Base-by-base conservation (phyloP, 1,140 invertebrate species). In the Antheraea mylitta region DNA sequence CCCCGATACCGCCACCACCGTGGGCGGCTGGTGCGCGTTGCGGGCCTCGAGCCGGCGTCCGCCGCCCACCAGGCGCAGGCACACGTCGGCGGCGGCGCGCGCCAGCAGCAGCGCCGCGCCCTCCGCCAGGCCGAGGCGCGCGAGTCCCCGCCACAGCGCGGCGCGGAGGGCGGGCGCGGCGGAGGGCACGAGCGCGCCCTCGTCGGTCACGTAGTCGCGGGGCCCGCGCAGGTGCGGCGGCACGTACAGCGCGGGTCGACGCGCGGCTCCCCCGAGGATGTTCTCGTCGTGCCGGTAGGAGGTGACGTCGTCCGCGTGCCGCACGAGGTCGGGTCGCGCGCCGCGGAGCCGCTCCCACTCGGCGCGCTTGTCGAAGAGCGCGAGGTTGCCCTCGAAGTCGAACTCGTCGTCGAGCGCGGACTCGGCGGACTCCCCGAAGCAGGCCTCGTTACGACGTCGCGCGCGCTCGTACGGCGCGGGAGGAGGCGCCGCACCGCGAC, bases 301-400 rank as follows among this genome's bases (percentile, higher is more conserved):
- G 75, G 58, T 60, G 82, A 87, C 74, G 70, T 84, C 77, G 74
- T 86, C 77, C 61, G 86, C 79, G 65, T 84, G 78, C 67, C 83
- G 79, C 77, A 89, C 82, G 59, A 96, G 92, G 80, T 96, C 96
- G 7, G 95, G 95, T 76, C 95, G 96, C 16, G 94, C 93, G 73
- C 85, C 86, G 74, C 96, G 95, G 79, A 89, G 84, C 76, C 81
- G 74, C 69, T 97, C 95, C 94, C 95, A 96, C 70, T 94, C 92
- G 59, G 95, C 95, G 87, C 95, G 94, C 92, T 98, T 98, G 90
- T 98, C 96, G 92, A 98, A 98, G 30, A 98, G 91, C 11, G 97
- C 97, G 18, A 98, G 92, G 93, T 98, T 98, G 73, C 97, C 98
- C 86, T 98, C 97, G 94, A 98, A 98, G 93, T 98, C 98, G 94